phyloP scores from a whole-genome alignment of 1,140 invertebrate species.

The Drosophila ohnishii region DNA sequence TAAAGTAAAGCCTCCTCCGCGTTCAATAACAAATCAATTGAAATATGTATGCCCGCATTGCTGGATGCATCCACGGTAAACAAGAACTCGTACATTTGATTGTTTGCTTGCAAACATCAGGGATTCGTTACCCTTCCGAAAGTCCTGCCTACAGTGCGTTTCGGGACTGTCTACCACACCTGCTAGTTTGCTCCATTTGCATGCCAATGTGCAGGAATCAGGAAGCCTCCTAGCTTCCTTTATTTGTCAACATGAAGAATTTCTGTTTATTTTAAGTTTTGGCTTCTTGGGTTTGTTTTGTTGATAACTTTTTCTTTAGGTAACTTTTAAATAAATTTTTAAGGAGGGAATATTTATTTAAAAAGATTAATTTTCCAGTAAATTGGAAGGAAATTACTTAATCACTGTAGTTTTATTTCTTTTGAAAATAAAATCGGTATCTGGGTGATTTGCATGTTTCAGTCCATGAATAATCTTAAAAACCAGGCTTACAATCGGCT shows the following conservation, averaged over 20 bases:
- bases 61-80: slow-evolving; percentile 41
- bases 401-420: neutral
- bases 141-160: slow-evolving; percentile 23
- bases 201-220: neutral
- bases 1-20: slow-evolving; percentile 32
- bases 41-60: slow-evolving; percentile 25
- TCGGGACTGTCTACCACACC: slow-evolving; percentile 6
- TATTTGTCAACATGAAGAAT: neutral
- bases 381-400: neutral
- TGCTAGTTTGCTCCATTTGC: neutral
- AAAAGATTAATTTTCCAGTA: neutral
- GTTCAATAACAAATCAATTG: slow-evolving; percentile 47
- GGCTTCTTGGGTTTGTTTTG: too few species aligned
- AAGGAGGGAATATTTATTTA: too few species aligned
- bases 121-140: slow-evolving; percentile 19
- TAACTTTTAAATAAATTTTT: too few species aligned
- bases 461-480: neutral
- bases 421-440: too few species aligned
- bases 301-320: neutral
- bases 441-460: neutral
- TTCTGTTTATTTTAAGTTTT: neutral
- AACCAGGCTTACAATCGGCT: neutral
- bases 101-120: slow-evolving; percentile 37
- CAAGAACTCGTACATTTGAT: slow-evolving; percentile 22
- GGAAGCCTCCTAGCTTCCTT: neutral